A percentile compares a stretch with the other conserved stretches of the same genome.
Evolutionary conservation across 2,888 invertebrate genomes (phyloP).

Genomic region (Cantharis rufa): DNA sequence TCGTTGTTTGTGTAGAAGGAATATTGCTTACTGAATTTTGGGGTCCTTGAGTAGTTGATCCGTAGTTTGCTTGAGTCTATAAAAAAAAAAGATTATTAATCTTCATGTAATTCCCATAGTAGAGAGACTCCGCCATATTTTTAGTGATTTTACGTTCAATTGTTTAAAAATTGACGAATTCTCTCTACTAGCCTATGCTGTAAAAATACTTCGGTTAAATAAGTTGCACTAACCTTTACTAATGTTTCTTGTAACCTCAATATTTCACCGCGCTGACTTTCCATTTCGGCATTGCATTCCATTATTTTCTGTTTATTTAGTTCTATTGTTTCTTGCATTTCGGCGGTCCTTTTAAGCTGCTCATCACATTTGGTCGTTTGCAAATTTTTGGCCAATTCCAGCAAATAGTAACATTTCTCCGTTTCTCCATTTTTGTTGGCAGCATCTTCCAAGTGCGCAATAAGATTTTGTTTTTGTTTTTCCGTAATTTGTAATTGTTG

Average conservation of each 20-base stretch:
- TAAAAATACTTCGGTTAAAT: neutral
- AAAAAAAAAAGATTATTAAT: neutral
- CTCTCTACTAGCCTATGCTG: too few species aligned
- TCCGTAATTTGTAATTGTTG: slow-evolving; percentile 38
- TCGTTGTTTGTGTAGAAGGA: slow-evolving; percentile 8
- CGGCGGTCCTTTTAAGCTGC: slow-evolving; percentile 26
- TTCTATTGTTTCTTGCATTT: slow-evolving; percentile 34
- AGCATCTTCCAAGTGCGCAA: slow-evolving; percentile 45
- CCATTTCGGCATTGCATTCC: slow-evolving; percentile 35
- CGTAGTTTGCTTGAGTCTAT: neutral
- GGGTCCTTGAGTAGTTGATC: neutral
- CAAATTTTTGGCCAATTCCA: slow-evolving; percentile 32
- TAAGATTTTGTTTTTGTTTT: slow-evolving; percentile 50
- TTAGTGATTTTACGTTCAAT: too few species aligned
- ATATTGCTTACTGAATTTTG: slow-evolving; percentile 22
- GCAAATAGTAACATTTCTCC: slow-evolving; percentile 31
- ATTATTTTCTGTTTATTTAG: slow-evolving; percentile 18
- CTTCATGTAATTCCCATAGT: neutral
- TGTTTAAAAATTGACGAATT: too few species aligned
- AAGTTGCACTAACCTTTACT: slow-evolving; percentile 20
- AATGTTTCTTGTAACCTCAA: slow-evolving; percentile 29
- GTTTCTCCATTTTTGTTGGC: slow-evolving; percentile 28
- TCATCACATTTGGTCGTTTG: slow-evolving; percentile 26
- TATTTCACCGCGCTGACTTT: slow-evolving; percentile 30
- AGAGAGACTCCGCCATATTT: too few species aligned